Evolutionary conservation across 2,113 vertebrate species (phyloP).

Genomic region (Pristiophorus japonicus): DNA sequence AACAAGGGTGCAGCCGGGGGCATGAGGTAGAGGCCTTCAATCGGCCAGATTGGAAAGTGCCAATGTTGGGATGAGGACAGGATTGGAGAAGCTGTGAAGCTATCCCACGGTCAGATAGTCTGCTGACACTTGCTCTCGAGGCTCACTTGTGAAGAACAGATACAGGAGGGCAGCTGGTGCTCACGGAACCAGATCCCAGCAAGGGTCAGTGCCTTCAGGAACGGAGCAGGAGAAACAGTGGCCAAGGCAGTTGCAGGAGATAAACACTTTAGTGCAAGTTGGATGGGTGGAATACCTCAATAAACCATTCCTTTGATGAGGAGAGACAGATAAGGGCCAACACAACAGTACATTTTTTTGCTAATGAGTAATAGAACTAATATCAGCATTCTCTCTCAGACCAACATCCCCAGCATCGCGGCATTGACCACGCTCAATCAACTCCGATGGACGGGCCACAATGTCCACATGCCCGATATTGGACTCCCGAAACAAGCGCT

Average conservation of each 20-base stretch:
- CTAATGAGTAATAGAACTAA: too few relatives aligned
- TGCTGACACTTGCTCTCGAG: not conserved
- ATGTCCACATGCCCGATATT: too few relatives aligned
- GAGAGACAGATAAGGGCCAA: not conserved
- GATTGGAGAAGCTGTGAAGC: too few relatives aligned
- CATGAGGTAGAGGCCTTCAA: too few relatives aligned
- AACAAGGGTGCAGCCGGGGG: not conserved
- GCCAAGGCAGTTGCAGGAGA: not conserved
- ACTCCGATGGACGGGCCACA: too few relatives aligned
- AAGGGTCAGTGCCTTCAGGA: not conserved
- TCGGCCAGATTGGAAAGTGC: not conserved
- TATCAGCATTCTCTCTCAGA: too few relatives aligned
- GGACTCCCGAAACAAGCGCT: too few relatives aligned
- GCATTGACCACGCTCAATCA: too few relatives aligned
- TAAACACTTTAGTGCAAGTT: not conserved
- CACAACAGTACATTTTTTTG: not conserved
- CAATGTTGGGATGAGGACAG: not conserved
- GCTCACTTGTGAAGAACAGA: not conserved
- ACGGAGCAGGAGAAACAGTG: not conserved
- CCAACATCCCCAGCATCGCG: too few relatives aligned
- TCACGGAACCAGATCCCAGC: not conserved
- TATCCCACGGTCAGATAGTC: too few relatives aligned
- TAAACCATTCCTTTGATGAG: not conserved
- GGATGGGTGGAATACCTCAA: not conserved
- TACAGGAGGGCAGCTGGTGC: not conserved